These are phyloP conservation scores for Diorhabda elongata DNA, from an alignment of 1,140 invertebrate genomes.

Conservation along the genomic window DNA sequence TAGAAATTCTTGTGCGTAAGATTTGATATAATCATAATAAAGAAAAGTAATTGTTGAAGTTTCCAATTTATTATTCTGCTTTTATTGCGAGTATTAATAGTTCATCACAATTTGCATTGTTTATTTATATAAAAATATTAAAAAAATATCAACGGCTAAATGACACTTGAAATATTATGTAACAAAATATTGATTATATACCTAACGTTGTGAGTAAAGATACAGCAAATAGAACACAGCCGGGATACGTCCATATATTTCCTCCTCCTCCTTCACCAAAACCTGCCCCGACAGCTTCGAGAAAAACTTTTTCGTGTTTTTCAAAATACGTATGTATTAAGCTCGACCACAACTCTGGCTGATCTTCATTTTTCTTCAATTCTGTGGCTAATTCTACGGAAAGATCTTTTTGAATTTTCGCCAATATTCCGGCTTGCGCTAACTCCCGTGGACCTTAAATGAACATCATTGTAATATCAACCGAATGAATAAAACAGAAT, in stretches of 20 bases:
- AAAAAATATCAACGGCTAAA: too few species aligned
- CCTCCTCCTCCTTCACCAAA: conserved; percentile 54
- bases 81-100: too few species aligned
- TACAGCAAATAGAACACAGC: conserved; percentile 58
- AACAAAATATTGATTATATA: conserved; percentile 33
- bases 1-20: too few species aligned
- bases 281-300: conserved; percentile 53
- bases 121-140: too few species aligned
- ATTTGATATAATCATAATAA: too few species aligned
- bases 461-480: not conserved
- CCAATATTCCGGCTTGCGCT: conserved; percentile 50
- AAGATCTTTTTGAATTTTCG: conserved; percentile 51
- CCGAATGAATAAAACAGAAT: not conserved
- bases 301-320: conserved; percentile 52
- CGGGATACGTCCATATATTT: conserved; percentile 58
- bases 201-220: conserved; percentile 60
- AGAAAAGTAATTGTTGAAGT: too few species aligned
- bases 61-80: too few species aligned
- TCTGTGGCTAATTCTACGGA: conserved; percentile 53
- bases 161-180: too few species aligned
- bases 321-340: conserved; percentile 53
- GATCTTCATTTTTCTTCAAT: conserved; percentile 48
- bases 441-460: conserved; percentile 52
- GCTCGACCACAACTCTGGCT: conserved; percentile 50
- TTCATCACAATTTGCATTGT: too few species aligned